Percentiles rank a stretch among this genome's conserved stretches.
Conservation (phyloP, 2,888 invertebrate species). For the Osedax frankpressi region DNA sequence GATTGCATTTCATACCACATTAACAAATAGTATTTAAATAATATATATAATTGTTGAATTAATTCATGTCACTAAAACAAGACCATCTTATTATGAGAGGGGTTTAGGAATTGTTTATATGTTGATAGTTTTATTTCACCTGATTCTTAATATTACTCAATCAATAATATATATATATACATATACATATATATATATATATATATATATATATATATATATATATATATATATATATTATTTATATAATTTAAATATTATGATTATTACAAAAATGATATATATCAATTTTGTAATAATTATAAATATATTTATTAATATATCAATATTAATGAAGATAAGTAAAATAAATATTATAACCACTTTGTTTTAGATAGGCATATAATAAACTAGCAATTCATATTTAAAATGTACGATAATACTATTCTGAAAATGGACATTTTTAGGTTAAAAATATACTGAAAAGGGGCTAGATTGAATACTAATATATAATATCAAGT, state of each 20-base stretch:
- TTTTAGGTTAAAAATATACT: too few relatives aligned
- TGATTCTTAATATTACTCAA: neutral
- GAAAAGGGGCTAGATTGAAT: too few relatives aligned
- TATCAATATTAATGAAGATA: neutral
- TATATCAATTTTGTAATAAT: neutral
- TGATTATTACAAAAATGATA: constrained; percentile 7
- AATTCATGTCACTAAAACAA: too few relatives aligned
- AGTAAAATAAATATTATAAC: neutral
- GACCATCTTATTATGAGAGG: too few relatives aligned
- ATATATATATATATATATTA: constrained; percentile 9
- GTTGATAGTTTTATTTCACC: neutral
- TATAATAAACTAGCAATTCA: too few relatives aligned
- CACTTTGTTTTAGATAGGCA: neutral
- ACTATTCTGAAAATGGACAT: too few relatives aligned
- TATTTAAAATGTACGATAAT: too few relatives aligned
- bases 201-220: constrained; percentile 12
- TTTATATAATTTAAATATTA: constrained; percentile 13
- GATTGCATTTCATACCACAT: too few relatives aligned
- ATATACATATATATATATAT: neutral
- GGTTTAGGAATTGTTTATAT: too few relatives aligned
- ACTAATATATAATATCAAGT: too few relatives aligned
- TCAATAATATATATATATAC: constrained; percentile 7
- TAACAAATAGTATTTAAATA: too few relatives aligned
- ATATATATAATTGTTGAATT: too few relatives aligned
- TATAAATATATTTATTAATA: neutral